Evolutionary conservation across 37 sponge, comb jelly and placozoan species (phyloP), one percentile per base, ranked within the genome.

Genomic region (Ianthella basta): DNA sequence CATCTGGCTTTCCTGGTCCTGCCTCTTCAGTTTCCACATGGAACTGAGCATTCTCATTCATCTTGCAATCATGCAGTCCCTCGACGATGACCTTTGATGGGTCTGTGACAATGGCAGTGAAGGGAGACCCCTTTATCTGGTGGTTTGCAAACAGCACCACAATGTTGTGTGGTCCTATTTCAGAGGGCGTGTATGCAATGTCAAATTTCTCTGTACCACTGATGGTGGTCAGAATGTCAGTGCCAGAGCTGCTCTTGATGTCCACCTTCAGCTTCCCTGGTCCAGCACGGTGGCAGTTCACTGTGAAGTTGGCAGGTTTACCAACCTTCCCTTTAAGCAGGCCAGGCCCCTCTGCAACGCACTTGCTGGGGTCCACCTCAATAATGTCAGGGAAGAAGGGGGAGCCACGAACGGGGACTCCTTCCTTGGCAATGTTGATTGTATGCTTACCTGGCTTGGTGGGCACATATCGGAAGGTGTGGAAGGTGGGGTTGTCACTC

Each of bases 111-210:
- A 59, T 60, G 81, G 72, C 70, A 34, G 41, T 78, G 74, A 91
- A 94, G 0, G 95, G 95, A 3, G 92, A 91, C n/a, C 91, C 92
- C 13, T 55, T 63, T n/a, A 94, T 33, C n/a, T 86, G 87, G 44
- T 91, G 87, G 36, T 83, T 84, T 29, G 84, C 84, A 23, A 36
- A 83, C 75, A 90, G 83, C 2, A 93, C 88, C 63, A 55, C 73
- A 36, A 93, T 44, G 15, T 57, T 79, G 79, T 86, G 65, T 37
- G 67, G 60, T 23, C 84, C 84, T 38, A 74, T 72, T 37, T 72
- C 72, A 4, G 72, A 24, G 19, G 84, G 84, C 18, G 84, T 83
- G 72, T 83, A 83, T 25, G 15, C 36, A 16, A 72, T 55, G 12
- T 63, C 33, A 24, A 39, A 75, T 12, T 21, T 50, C 24, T 41